Conservation (phyloP, 2,797 vertebrate species). For the Lateolabrax maculatus region DNA sequence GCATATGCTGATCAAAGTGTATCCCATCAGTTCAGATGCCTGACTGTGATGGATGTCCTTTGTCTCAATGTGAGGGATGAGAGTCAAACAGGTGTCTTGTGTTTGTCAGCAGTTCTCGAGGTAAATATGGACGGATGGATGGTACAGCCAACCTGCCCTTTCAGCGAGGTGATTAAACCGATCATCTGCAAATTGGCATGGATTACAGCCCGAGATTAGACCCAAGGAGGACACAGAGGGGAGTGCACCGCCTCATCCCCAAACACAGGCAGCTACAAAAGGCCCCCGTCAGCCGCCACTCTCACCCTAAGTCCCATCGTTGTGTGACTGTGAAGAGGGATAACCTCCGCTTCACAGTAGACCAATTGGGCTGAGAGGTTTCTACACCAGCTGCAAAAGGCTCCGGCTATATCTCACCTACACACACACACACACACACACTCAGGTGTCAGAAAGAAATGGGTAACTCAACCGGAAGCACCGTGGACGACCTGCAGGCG, state of each 20-base stretch:
- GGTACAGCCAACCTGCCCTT: slow-evolving; percentile 51
- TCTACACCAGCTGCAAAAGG: not conserved
- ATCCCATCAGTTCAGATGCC: slow-evolving; percentile 5
- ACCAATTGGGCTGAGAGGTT: slow-evolving; percentile 69
- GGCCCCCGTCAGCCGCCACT: slow-evolving; percentile 3
- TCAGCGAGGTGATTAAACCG: slow-evolving; percentile 61
- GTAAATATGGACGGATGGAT: slow-evolving; percentile 35
- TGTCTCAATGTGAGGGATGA: slow-evolving; percentile 55
- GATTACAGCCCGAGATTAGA: slow-evolving; percentile 81
- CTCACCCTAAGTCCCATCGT: slow-evolving; percentile 64
- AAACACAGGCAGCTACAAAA: slow-evolving; percentile 75
- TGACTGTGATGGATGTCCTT: slow-evolving; percentile 5
- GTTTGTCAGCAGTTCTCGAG: slow-evolving; percentile 72
- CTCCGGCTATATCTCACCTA: not conserved
- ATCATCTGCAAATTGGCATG: slow-evolving; percentile 62
- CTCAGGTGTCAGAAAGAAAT: slow-evolving; percentile 65
- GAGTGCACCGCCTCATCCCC: slow-evolving; percentile 45
- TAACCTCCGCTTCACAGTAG: slow-evolving; percentile 81
- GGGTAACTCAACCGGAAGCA: slow-evolving; percentile 88
- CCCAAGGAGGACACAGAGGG: slow-evolving; percentile 59
- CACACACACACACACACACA: too few species aligned
- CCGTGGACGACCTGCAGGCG: slow-evolving; percentile 92
- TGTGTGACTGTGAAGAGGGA: slow-evolving; percentile 83
- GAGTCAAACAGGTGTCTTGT: not conserved
- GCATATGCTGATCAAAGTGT: slow-evolving; percentile 19